Evolutionary conservation across 2,797 vertebrate genomes (phyloP), one percentile per base, ranked within the genome.

Genomic region (Harpagifer antarcticus): DNA sequence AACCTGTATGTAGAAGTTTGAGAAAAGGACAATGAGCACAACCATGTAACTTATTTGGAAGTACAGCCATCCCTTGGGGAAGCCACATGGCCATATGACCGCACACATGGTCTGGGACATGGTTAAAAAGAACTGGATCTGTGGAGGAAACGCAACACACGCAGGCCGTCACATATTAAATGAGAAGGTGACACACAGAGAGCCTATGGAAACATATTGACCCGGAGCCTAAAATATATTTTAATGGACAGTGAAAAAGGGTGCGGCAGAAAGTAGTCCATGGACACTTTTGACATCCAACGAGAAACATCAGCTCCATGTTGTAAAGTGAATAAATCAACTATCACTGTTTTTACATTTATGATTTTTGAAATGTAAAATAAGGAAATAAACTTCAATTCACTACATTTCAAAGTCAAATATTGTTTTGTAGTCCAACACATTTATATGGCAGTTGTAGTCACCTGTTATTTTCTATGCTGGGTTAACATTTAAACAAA

Each of bases 1-100:
- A 20, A 99, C 98, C 97, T 97, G 93, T 74, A 97, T 88, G 89
- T 99, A 99, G 93, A 99, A 99, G 93, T 99, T 99, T 76, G 93
- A 90, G 92, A 99, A 99, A 84, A 99, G 95, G 37, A 94, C 47
- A 65, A 97, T 98, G 76, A 99, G 95, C 9, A 96, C 95, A 84
- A 98, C 91, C 96, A 98, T 96, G 62, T 99, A 99, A 73, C 83
- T 90, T 33, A 97, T 98, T 91, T 98, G 97, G 92, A 99, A 99
- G 87, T 95, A 98, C 47, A 99, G 90, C 98, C 98, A 99, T 1
- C 97, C 95, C 47, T 89, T 93, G 33, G 98, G 97, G 91, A 99
- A 98, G 0, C 87, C 87, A 63, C 98, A 99, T 0, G 96, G 97
- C 98, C 97, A 98, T 76, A 97, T 44, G 71, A 96, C 94, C 7